Evolutionary conservation across 2,113 vertebrate genomes (phyloP).

Genomic region (Platysteira castanea): DNA sequence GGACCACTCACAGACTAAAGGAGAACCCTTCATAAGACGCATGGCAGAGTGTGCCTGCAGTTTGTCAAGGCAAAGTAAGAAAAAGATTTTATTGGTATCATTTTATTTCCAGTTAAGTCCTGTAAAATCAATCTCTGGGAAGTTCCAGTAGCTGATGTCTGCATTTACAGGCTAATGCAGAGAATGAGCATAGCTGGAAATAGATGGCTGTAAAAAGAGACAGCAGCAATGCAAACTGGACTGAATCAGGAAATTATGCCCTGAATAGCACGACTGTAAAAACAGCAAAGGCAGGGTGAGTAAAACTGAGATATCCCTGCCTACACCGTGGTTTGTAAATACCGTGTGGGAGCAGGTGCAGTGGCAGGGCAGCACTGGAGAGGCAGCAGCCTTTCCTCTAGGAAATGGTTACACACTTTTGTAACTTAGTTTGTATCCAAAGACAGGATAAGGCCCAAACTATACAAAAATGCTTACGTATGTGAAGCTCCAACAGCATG

Average conservation of each 20-base stretch:
- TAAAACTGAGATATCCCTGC: background rate
- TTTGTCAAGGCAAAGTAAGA: slow-evolving; percentile 27
- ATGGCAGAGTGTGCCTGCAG: background rate
- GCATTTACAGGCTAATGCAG: slow-evolving; percentile 13
- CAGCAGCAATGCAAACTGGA: slow-evolving; percentile 38
- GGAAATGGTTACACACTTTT: background rate
- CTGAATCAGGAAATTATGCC: slow-evolving; percentile 29
- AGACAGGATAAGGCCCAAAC: background rate
- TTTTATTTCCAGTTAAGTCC: slow-evolving; percentile 58
- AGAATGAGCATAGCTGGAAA: background rate
- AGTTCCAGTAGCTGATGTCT: slow-evolving; percentile 25
- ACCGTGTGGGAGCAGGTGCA: background rate
- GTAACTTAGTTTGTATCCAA: background rate
- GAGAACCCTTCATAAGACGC: background rate
- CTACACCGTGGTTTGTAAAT: background rate
- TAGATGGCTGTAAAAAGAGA: background rate
- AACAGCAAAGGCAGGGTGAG: background rate
- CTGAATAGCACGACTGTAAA: background rate
- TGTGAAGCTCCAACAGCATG: background rate
- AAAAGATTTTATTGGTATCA: slow-evolving; percentile 51
- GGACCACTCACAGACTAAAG: background rate
- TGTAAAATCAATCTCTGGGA: slow-evolving; percentile 48
- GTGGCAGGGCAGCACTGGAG: background rate
- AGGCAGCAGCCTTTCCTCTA: background rate
- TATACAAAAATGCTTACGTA: background rate